These are phyloP conservation scores for Yasuhikotakia modesta DNA, from an alignment of 2,797 vertebrate species.

Conservation along the genomic window DNA sequence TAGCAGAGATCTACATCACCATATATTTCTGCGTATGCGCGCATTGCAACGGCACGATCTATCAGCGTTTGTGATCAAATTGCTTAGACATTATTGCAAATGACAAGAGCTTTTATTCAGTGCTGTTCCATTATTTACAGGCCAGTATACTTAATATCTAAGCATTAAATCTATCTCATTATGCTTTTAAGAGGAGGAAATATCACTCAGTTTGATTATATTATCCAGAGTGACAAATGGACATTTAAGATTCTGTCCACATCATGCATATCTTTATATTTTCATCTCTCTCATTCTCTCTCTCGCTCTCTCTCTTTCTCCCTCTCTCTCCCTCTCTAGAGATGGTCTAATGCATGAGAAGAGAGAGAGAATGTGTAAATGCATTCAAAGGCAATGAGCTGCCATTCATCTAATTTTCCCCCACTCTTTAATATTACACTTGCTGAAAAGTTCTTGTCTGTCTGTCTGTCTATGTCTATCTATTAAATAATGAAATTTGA, in stretches of 20 bases:
- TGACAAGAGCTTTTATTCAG: constrained; percentile 64
- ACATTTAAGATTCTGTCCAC: constrained; percentile 58
- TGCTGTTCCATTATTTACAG: constrained; percentile 61
- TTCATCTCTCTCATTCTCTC: constrained; percentile 43
- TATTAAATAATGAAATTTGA: neutral
- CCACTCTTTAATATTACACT: constrained; percentile 12
- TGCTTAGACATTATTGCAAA: constrained; percentile 58
- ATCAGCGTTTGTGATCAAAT: constrained; percentile 59
- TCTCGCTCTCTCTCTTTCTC: constrained; percentile 19
- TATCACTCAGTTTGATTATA: constrained; percentile 60
- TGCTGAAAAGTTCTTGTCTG: neutral
- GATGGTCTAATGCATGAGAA: constrained; percentile 3
- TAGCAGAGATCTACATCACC: constrained; percentile 36
- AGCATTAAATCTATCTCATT: constrained; percentile 60
- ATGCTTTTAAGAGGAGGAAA: constrained; percentile 52
- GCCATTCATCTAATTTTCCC: constrained; percentile 36
- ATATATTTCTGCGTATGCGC: constrained; percentile 48
- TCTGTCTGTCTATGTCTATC: neutral
- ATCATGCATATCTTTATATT: constrained; percentile 57
- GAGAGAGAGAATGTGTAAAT: constrained; percentile 36
- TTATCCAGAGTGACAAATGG: constrained; percentile 61
- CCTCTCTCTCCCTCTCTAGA: constrained; percentile 23
- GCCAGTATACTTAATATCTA: constrained; percentile 59
- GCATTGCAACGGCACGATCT: constrained; percentile 46
- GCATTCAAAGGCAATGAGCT: constrained; percentile 49